These are phyloP conservation scores for Microtus californicus DNA, from an alignment of 2,797 vertebrate genomes.

Conservation along the genomic window DNA sequence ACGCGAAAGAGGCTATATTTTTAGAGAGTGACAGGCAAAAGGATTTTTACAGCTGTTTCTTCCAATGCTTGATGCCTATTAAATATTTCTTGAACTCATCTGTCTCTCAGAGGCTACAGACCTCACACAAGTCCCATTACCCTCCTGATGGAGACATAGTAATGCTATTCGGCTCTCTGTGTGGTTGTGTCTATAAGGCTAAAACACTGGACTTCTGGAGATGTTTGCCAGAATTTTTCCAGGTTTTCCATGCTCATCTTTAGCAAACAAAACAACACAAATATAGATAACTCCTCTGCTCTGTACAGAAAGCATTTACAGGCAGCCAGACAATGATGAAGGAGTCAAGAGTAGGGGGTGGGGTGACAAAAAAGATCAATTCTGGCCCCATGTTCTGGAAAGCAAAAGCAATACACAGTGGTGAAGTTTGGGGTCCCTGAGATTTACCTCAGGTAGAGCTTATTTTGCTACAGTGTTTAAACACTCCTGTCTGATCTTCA, in stretches of 20 bases:
- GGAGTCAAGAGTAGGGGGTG: not conserved
- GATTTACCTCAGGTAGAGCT: too few species aligned
- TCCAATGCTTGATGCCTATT: not conserved
- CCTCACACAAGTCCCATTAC: not conserved
- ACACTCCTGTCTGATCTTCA: not conserved
- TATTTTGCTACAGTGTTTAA: not conserved
- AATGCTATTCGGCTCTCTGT: rapidly evolving
- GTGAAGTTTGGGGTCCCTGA: rapidly evolving
- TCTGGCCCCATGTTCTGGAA: not conserved
- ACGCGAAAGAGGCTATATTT: not conserved
- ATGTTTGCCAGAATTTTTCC: not conserved
- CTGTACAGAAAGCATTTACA: rapidly evolving
- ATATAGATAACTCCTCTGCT: not conserved
- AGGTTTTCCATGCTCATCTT: not conserved
- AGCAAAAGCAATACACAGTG: not conserved
- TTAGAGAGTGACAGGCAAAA: not conserved
- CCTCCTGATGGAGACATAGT: rapidly evolving
- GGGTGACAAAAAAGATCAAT: not conserved
- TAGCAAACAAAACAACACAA: not conserved
- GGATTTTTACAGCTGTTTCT: not conserved
- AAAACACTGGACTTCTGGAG: not conserved
- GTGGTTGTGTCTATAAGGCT: not conserved
- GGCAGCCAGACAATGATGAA: not conserved
- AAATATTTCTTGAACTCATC: not conserved
- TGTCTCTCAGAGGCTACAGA: not conserved